Percentiles rank a stretch among this genome's conserved stretches.
Evolutionary conservation across 2,888 invertebrate species (phyloP).

Genomic region (Aspidiotus rigidus): DNA sequence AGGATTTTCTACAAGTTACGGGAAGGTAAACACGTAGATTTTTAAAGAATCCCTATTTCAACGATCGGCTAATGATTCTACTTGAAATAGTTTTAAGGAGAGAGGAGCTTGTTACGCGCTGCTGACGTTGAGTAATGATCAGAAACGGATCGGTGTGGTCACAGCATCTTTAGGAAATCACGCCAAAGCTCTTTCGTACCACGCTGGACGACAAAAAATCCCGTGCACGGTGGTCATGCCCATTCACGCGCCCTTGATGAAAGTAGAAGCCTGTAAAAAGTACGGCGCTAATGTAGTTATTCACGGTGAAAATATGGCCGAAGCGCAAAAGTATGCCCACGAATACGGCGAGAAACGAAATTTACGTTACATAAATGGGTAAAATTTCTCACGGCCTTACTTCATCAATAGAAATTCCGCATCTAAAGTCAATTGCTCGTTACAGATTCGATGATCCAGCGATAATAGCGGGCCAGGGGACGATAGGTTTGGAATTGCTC

Average conservation of each 20-base stretch:
- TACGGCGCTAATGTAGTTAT: slow-evolving; percentile 78
- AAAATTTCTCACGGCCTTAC: slow-evolving; percentile 38
- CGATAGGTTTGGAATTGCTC: slow-evolving; percentile 82
- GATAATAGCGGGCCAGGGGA: slow-evolving; percentile 91
- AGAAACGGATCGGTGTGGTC: slow-evolving; percentile 68
- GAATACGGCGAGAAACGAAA: slow-evolving; percentile 59
- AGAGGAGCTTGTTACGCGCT: slow-evolving; percentile 83
- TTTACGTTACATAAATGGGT: slow-evolving; percentile 82
- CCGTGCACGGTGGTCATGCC: slow-evolving; percentile 91
- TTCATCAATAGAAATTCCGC: background rate
- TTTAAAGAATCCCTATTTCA: background rate
- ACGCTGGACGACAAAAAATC: slow-evolving; percentile 60
- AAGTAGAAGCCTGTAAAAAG: slow-evolving; percentile 76
- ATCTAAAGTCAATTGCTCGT: no score
- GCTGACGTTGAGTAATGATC: slow-evolving; percentile 60
- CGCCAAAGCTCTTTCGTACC: slow-evolving; percentile 73
- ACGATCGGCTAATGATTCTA: background rate
- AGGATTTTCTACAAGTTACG: slow-evolving; percentile 89
- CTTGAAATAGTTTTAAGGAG: slow-evolving; percentile 70
- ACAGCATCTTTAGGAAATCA: slow-evolving; percentile 93
- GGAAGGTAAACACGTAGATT: slow-evolving; percentile 60
- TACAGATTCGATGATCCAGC: slow-evolving; percentile 85
- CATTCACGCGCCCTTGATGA: slow-evolving; percentile 88
- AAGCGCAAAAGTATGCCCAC: slow-evolving; percentile 73
- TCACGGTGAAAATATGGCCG: slow-evolving; percentile 71